Conservation (phyloP, 2,113 vertebrate species). For the Antechinus flavipes region DNA sequence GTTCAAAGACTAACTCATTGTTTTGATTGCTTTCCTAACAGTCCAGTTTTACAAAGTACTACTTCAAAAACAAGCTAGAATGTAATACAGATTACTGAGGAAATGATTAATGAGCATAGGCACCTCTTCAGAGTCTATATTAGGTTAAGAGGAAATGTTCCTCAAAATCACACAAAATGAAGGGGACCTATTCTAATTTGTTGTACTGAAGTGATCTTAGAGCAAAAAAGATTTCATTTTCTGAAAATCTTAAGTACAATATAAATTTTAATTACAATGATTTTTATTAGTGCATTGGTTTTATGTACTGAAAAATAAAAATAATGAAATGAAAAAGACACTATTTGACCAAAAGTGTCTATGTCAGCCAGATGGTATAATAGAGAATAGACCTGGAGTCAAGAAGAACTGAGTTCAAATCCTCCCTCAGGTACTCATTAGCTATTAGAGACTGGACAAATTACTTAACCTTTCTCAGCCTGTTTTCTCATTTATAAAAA, state of each 20-base stretch:
- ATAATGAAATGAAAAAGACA: background rate
- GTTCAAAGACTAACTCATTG: slow-evolving; percentile 8
- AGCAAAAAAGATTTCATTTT: background rate
- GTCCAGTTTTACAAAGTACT: slow-evolving; percentile 16
- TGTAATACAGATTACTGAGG: background rate
- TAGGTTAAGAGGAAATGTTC: slow-evolving; percentile 4
- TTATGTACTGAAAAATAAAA: background rate
- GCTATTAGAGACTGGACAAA: background rate
- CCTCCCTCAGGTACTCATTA: background rate
- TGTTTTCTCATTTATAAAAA: background rate
- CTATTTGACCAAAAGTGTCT: background rate
- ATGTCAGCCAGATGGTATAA: background rate
- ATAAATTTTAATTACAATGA: background rate
- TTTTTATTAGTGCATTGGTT: background rate
- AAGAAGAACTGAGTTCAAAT: background rate
- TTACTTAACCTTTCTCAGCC: background rate
- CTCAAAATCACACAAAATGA: slow-evolving; percentile 2
- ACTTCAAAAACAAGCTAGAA: slow-evolving; percentile 43
- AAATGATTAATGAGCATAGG: background rate
- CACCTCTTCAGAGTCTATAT: background rate
- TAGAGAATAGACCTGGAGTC: background rate
- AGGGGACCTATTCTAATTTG: background rate
- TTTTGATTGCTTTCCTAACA: slow-evolving; percentile 15
- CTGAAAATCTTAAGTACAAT: background rate
- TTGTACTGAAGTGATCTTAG: background rate